Conservation (phyloP, 2,113 vertebrate species). For the Myiozetetes cayanensis region DNA sequence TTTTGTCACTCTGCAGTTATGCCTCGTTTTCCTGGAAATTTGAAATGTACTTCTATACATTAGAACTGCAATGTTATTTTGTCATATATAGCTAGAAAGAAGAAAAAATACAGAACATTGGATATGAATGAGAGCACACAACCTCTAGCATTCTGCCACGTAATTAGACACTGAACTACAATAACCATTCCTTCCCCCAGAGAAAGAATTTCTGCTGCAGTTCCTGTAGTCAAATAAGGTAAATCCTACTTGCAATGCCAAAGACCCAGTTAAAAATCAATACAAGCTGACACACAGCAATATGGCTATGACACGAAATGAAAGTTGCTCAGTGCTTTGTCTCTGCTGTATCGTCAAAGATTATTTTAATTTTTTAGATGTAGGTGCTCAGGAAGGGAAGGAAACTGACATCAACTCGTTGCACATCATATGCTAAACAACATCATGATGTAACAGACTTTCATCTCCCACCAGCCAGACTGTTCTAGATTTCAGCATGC, state of each 20-base stretch:
- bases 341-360: slow-evolving; percentile 26
- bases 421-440: slow-evolving; percentile 32
- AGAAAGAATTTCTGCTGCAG: not conserved
- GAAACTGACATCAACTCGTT: not conserved
- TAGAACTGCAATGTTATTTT: not conserved
- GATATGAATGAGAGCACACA: not conserved
- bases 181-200: not conserved
- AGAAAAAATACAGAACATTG: not conserved
- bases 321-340: slow-evolving; percentile 37
- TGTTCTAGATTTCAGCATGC: slow-evolving; percentile 43
- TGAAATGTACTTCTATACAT: not conserved
- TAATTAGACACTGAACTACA: not conserved
- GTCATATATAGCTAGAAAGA: not conserved
- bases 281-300: not conserved
- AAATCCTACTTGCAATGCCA: not conserved
- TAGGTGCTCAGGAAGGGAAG: slow-evolving; percentile 39
- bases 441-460: slow-evolving; percentile 40
- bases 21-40: not conserved
- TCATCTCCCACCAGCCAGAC: slow-evolving; percentile 58
- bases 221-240: not conserved
- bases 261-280: slow-evolving; percentile 27
- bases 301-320: not conserved
- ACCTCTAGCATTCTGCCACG: not conserved
- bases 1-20: not conserved
- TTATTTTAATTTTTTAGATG: slow-evolving; percentile 26